phyloP scores from a whole-genome alignment of 2,797 vertebrate genomes.

The Acanthis flammea region DNA sequence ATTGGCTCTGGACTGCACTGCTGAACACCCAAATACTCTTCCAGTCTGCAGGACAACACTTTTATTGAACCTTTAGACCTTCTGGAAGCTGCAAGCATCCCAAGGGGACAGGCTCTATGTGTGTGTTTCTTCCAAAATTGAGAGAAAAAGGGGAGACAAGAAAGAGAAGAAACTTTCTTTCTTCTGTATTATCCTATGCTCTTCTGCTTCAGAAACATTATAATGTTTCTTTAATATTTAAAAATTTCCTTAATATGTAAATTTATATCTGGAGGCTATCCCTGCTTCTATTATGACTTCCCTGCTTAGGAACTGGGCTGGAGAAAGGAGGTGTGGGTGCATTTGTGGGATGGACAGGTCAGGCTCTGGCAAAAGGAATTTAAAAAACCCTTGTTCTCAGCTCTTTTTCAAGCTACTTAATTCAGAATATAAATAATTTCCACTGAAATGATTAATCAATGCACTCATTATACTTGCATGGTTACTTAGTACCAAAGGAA shows the following conservation, averaged over 20 bases:
- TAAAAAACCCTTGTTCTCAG: background rate
- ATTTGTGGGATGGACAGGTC: background rate
- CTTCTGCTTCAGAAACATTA: background rate
- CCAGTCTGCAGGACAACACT: background rate
- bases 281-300: background rate
- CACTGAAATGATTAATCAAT: constrained; percentile 45
- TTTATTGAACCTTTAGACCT: background rate
- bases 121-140: background rate
- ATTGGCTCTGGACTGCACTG: background rate
- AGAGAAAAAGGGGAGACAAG: background rate
- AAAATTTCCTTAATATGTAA: background rate
- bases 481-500: constrained; percentile 6
- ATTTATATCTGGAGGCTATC: background rate
- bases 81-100: background rate
- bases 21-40: background rate
- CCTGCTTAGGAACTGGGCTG: background rate
- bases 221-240: background rate
- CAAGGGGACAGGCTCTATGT: background rate
- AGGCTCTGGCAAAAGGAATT: background rate
- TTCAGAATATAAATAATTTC: constrained; percentile 21
- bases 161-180: background rate
- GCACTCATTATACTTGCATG: constrained; percentile 21
- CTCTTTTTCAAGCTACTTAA: background rate
- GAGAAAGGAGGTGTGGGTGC: background rate
- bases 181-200: background rate